Evolutionary conservation across 2,888 invertebrate species (phyloP).

Genomic region (Microplitis manilae): DNA sequence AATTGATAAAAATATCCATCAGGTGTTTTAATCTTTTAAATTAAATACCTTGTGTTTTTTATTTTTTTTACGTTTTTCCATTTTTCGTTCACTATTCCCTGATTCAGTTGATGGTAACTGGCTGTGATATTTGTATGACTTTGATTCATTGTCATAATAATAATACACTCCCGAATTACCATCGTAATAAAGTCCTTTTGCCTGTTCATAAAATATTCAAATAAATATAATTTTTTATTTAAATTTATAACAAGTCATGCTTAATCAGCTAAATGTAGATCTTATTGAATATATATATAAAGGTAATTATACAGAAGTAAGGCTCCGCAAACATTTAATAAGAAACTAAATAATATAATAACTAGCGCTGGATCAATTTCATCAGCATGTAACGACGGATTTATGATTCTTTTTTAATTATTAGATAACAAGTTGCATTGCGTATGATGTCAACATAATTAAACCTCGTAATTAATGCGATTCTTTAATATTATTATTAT

Average conservation of each 20-base stretch:
- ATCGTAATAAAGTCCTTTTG: slow-evolving; percentile 90
- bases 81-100: slow-evolving; percentile 33
- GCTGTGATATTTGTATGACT: slow-evolving; percentile 86
- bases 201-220: slow-evolving; percentile 74
- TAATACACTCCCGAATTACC: slow-evolving; percentile 89
- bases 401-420: too few relatives aligned
- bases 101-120: slow-evolving; percentile 75
- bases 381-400: too few relatives aligned
- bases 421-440: too few relatives aligned
- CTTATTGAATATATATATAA: not conserved
- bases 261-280: not conserved
- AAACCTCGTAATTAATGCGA: too few relatives aligned
- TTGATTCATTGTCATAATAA: slow-evolving; percentile 83
- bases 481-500: too few relatives aligned
- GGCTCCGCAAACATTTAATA: too few relatives aligned
- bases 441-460: too few relatives aligned
- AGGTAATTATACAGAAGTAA: too few relatives aligned
- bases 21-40: slow-evolving; percentile 41
- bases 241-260: slow-evolving; percentile 10
- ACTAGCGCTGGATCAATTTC: too few relatives aligned
- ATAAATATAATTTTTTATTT: not conserved
- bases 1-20: not conserved
- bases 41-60: slow-evolving; percentile 56
- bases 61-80: slow-evolving; percentile 52
- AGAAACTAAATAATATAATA: too few relatives aligned